These are phyloP conservation scores for Caerostris extrusa DNA, from an alignment of 1,140 invertebrate genomes.

Conservation along the genomic window DNA sequence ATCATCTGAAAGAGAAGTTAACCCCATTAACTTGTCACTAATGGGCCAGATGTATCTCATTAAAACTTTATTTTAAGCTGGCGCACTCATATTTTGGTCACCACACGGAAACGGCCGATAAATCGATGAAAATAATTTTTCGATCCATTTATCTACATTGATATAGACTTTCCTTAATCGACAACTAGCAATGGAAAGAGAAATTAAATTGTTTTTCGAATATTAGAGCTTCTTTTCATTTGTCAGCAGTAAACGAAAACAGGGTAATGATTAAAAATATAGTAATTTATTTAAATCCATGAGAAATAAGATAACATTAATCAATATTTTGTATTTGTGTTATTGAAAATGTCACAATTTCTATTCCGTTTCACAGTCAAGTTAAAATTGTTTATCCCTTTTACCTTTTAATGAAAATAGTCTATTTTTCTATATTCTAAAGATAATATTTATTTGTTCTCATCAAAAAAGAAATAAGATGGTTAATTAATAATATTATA, in stretches of 20 bases:
- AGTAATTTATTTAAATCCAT: conserved; percentile 3
- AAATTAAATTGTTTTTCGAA: conserved; percentile 52
- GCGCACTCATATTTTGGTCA: conserved; percentile 48
- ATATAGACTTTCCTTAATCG: conserved; percentile 59
- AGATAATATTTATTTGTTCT: no score
- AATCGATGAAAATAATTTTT: conserved; percentile 66
- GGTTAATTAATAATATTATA: no score
- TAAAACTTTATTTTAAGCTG: conserved; percentile 72
- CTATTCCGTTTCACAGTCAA: no score
- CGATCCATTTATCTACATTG: conserved; percentile 58
- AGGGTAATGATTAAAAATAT: background rate
- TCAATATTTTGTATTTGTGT: background rate
- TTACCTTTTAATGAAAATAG: no score
- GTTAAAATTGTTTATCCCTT: no score
- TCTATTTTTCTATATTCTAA: no score
- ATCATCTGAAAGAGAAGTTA: conserved; percentile 63
- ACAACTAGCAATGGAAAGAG: conserved; percentile 3
- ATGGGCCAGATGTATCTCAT: conserved; percentile 74
- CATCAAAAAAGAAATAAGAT: no score
- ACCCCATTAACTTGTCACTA: conserved; percentile 74
- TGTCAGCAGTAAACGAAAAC: background rate
- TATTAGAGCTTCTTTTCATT: conserved; percentile 7
- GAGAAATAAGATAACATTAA: background rate
- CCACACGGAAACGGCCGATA: conserved; percentile 28
- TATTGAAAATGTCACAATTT: background rate